These are phyloP conservation scores for Ennomos fuscantarius DNA, from an alignment of 2,888 invertebrate genomes.

Conservation along the genomic window DNA sequence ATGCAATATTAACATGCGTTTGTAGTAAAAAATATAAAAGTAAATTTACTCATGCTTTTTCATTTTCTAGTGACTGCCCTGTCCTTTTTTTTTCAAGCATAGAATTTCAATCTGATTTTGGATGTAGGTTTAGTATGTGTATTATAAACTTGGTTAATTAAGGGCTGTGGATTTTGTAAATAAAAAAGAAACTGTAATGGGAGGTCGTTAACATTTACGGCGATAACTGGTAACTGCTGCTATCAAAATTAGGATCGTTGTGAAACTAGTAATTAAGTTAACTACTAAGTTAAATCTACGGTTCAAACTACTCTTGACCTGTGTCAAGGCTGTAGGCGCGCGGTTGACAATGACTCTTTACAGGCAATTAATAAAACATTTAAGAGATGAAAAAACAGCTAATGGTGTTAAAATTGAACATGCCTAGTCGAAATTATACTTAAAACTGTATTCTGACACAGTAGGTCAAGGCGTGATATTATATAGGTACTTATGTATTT, in stretches of 20 bases:
- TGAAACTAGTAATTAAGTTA: slow-evolving; percentile 23
- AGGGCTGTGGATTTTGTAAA: no score
- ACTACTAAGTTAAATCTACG: slow-evolving; percentile 18
- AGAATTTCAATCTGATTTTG: no score
- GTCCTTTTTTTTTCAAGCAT: no score
- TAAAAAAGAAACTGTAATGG: no score
- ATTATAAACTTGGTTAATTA: no score
- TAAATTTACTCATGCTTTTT: no score
- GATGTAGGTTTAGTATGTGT: no score
- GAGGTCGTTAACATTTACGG: not conserved
- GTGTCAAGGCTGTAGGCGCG: slow-evolving; percentile 39
- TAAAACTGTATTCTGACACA: slow-evolving; percentile 25
- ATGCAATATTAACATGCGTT: no score
- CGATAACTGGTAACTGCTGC: slow-evolving; percentile 5
- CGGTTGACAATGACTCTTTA: slow-evolving; percentile 40
- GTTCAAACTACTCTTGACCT: slow-evolving; percentile 33
- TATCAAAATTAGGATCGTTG: slow-evolving; percentile 32
- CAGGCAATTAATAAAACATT: slow-evolving; percentile 36
- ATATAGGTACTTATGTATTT: slow-evolving; percentile 3
- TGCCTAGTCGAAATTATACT: slow-evolving; percentile 20
- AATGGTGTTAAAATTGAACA: slow-evolving; percentile 38
- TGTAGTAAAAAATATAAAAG: no score
- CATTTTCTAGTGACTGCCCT: no score
- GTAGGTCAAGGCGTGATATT: slow-evolving; percentile 26
- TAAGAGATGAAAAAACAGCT: slow-evolving; percentile 28